Evolutionary conservation across 2,113 vertebrate genomes (phyloP), one percentile per base, ranked within the genome.

Genomic region (Psettodes erumei): DNA sequence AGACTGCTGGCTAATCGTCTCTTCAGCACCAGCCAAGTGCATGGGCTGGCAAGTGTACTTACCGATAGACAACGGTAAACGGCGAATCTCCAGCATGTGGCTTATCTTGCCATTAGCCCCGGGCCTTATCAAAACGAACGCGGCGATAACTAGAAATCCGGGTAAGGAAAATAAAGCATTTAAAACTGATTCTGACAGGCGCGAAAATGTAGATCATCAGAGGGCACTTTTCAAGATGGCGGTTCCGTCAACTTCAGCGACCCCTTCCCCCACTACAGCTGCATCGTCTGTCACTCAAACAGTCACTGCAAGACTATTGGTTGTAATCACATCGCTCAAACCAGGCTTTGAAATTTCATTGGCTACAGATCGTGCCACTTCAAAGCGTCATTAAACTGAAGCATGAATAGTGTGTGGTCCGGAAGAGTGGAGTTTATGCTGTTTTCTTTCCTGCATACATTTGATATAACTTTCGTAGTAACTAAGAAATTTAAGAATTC

Each of bases 151-250:
- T 74, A 25, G 30, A 23, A 74, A 83, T 35, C 45, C n/a, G 32
- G 4, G 4, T 0, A 21, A 37, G 30, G 54, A 85, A 86, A 92
- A 89, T 82, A 81, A 86, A 78, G 73, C 87, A 79, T 90, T 92
- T 91, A 92, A 89, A 94, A 91, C 63, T 82, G 89, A 86, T 88
- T 90, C 71, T 91, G 87, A 86, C 93, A 90, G 90, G 92, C 93
- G 93, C 93, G 89, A 94, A 94, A 94, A 82, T 69, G 80, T 61
- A 91, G 82, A 90, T 75, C 84, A 92, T 89, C 89, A 75, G 85
- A 89, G 83, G 63, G 75, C 84, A 93, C 91, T 94, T 93, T 94
- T 86, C 94, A 95, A 94, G 94, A 95, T 95, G 94, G 94, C 93
- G 93, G 91, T 88, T 84, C 88, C 87, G 83, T 92, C 92, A 93